phyloP scores from a whole-genome alignment of 2,888 invertebrate genomes.

The Drosophila infuscata region DNA sequence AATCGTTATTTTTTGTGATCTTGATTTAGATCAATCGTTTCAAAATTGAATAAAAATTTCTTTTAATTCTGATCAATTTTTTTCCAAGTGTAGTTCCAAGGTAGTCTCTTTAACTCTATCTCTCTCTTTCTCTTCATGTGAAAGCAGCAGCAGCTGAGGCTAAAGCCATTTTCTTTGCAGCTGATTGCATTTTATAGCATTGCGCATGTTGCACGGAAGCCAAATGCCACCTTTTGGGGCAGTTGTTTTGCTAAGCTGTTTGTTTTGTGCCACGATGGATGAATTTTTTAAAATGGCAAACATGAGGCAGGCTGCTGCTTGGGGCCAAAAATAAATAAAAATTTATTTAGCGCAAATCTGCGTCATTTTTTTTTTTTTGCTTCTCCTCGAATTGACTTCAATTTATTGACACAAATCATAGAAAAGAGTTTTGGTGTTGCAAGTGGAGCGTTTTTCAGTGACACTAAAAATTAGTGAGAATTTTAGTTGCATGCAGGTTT shows the following conservation, averaged over 20 bases:
- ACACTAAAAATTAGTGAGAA: constrained; percentile 38
- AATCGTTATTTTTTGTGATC: too few relatives aligned
- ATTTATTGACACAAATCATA: constrained; percentile 65
- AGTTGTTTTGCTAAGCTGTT: constrained; percentile 48
- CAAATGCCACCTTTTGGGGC: constrained; percentile 8
- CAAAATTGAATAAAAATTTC: too few relatives aligned
- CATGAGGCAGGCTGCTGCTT: constrained; percentile 23
- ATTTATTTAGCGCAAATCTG: constrained; percentile 61
- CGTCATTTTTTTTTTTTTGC: not conserved
- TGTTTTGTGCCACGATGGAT: constrained; percentile 62
- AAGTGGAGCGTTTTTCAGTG: not conserved
- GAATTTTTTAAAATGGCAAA: constrained; percentile 47
- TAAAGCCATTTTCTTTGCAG: constrained; percentile 78
- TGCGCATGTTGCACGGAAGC: constrained; percentile 37
- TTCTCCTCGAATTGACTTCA: constrained; percentile 26
- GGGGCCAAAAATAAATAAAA: constrained; percentile 49
- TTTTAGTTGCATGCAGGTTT: constrained; percentile 50
- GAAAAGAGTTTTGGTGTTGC: constrained; percentile 16
- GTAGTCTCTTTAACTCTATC: constrained; percentile 3
- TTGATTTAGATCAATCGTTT: too few relatives aligned
- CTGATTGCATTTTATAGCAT: constrained; percentile 80
- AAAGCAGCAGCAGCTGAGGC: constrained; percentile 59
- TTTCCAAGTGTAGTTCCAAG: not conserved
- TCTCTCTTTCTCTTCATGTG: not conserved
- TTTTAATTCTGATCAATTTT: not conserved